Percentiles rank a stretch among this genome's conserved stretches.
These are phyloP conservation scores for Synodontis membranacea DNA, from an alignment of 2,113 vertebrate species.

Conservation along the genomic window DNA sequence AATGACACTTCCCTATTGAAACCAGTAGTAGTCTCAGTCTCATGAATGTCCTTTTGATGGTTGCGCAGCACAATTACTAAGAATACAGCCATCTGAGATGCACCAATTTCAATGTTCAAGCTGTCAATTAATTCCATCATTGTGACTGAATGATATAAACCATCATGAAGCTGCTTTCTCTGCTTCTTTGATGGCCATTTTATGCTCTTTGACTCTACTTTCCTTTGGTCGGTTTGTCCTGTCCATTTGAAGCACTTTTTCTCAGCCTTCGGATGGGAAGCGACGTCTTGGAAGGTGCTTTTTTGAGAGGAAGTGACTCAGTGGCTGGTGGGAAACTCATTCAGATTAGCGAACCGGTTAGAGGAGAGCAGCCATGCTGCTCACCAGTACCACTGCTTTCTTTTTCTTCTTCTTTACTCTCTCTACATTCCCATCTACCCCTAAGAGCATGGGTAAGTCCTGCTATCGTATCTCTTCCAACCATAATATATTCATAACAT, in stretches of 20 bases:
- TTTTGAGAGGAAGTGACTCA: neutral
- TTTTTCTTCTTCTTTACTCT: neutral
- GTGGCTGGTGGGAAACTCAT: neutral
- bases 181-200: neutral
- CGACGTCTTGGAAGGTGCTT: neutral
- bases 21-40: neutral
- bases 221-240: neutral
- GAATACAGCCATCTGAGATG: neutral
- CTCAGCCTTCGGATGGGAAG: neutral
- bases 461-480: neutral
- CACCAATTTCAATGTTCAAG: too few species aligned
- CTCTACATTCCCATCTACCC: neutral
- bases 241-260: neutral
- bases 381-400: neutral
- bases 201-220: neutral
- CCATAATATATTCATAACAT: neutral
- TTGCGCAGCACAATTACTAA: neutral
- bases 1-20: neutral
- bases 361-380: slow-evolving; percentile 14
- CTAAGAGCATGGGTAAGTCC: slow-evolving; percentile 6
- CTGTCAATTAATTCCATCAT: neutral
- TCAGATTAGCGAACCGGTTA: neutral
- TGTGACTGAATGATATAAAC: neutral
- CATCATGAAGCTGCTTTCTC: neutral
- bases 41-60: neutral